Evolutionary conservation across 2,888 invertebrate species (phyloP).

Genomic region (Oscheius sp.): DNA sequence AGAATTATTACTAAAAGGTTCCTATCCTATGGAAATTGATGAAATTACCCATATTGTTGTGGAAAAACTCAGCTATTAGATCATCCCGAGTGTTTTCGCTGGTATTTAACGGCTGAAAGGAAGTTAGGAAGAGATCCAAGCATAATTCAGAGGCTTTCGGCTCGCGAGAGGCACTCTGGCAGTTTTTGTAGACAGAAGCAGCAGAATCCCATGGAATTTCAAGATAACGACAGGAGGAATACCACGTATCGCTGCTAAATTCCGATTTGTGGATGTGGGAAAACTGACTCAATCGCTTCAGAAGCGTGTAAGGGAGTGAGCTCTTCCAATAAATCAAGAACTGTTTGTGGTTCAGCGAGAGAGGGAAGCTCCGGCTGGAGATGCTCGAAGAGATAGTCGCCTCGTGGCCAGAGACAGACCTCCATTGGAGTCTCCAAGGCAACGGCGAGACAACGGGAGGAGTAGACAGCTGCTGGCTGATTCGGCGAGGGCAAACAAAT

Average conservation of each 20-base stretch:
- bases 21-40: too few relatives aligned
- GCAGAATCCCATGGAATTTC: neutral
- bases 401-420: conserved; percentile 8
- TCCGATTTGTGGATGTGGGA: neutral
- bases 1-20: conserved; percentile 6
- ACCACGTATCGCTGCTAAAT: conserved; percentile 1
- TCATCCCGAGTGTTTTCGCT: neutral
- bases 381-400: conserved; percentile 11
- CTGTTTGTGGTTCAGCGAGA: neutral
- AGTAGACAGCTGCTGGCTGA: too few relatives aligned
- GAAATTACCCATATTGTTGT: neutral
- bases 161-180: neutral
- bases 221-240: neutral
- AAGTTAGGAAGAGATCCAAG: conserved; percentile 7
- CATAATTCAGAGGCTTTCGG: neutral
- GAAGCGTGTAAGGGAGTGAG: neutral
- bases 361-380: neutral
- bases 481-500: too few relatives aligned
- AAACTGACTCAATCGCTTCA: conserved; percentile 7
- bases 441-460: too few relatives aligned
- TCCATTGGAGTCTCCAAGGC: too few relatives aligned
- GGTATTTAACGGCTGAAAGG: neutral
- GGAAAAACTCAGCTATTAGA: conserved; percentile 6
- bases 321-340: neutral
- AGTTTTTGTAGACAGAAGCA: neutral